These are phyloP conservation scores for Blastobasis lacticolella DNA, from an alignment of 2,888 invertebrate genomes.

Conservation along the genomic window DNA sequence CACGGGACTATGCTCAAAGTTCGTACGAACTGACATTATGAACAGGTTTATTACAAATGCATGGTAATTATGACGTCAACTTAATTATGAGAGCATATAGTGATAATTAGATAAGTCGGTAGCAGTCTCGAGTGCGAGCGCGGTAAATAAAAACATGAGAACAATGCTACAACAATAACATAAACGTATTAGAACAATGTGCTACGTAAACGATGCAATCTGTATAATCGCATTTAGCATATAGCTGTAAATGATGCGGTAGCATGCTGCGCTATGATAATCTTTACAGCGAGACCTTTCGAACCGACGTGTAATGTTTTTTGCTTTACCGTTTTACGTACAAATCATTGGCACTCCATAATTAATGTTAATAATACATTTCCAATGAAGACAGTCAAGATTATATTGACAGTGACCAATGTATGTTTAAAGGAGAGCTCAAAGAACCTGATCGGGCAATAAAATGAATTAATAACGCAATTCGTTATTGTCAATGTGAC, in stretches of 20 bases:
- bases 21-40: conserved; percentile 6
- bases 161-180: conserved; percentile 14
- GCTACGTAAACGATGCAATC: conserved; percentile 3
- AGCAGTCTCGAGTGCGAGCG: background rate
- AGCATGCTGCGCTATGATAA: background rate
- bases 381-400: no score
- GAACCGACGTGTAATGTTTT: no score
- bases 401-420: background rate
- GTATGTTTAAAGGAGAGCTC: background rate
- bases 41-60: conserved; percentile 10
- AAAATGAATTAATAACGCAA: conserved; percentile 32
- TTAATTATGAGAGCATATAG: conserved; percentile 14
- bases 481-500: conserved; percentile 37
- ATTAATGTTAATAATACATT: no score
- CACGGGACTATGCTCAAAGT: conserved; percentile 1
- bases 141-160: conserved; percentile 14
- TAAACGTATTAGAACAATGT: conserved; percentile 9
- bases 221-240: background rate
- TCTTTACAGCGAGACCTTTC: background rate
- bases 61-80: conserved; percentile 10
- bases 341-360: no score
- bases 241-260: background rate
- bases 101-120: conserved; percentile 9
- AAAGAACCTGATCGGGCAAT: background rate
- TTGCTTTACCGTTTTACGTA: no score